Conservation (phyloP, 2,888 invertebrate genomes). For the Eupithecia inturbata region DNA sequence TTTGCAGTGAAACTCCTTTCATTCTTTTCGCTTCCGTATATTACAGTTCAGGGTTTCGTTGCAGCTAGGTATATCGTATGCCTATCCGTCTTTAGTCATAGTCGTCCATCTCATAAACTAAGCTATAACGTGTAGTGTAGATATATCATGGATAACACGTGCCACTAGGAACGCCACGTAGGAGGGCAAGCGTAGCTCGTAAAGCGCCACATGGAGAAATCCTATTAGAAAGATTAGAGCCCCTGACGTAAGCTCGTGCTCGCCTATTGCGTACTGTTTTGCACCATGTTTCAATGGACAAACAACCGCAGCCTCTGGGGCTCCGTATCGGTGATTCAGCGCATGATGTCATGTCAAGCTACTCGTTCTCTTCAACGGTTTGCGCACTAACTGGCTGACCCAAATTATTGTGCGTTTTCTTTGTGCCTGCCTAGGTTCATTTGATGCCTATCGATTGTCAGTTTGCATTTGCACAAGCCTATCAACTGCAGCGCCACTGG, state of each 20-base stretch:
- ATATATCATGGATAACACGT: conserved; percentile 56
- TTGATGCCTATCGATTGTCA: conserved; percentile 30
- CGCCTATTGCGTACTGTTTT: conserved; percentile 42
- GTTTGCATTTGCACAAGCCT: conserved; percentile 29
- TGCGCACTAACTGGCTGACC: conserved; percentile 19
- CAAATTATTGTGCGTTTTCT: conserved; percentile 26
- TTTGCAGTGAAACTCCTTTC: conserved; percentile 1
- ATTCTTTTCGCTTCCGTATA: conserved; percentile 52
- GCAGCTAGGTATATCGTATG: conserved; percentile 10
- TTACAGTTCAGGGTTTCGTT: conserved; percentile 52
- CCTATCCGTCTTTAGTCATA: conserved; percentile 21
- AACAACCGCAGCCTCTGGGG: conserved; percentile 28
- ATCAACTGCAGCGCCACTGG: conserved; percentile 29
- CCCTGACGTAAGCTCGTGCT: conserved; percentile 52
- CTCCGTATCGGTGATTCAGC: conserved; percentile 29
- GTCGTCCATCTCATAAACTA: conserved; percentile 40
- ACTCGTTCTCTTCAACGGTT: conserved; percentile 20
- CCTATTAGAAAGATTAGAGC: conserved; percentile 57
- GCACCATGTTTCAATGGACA: conserved; percentile 26
- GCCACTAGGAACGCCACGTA: conserved; percentile 49
- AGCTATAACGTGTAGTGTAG: neutral
- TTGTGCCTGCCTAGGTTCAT: conserved; percentile 37
- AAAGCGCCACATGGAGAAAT: conserved; percentile 55
- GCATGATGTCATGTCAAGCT: conserved; percentile 31
- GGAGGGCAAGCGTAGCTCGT: conserved; percentile 47